phyloP scores from a whole-genome alignment of 1,140 invertebrate genomes.

The Trichonephila clavipes region DNA sequence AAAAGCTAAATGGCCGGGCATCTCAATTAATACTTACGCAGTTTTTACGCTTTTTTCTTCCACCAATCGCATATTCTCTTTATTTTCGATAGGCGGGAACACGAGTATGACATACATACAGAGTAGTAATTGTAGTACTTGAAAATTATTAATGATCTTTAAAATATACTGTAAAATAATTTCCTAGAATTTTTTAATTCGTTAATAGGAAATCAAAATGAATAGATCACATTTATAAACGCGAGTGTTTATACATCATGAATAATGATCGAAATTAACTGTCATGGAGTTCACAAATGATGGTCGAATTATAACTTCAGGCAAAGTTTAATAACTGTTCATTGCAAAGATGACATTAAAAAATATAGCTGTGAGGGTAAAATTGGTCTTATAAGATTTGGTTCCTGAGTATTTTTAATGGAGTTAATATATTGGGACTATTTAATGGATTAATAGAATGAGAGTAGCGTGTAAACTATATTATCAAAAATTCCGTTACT shows the following conservation, averaged over 20 bases:
- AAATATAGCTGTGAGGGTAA: neutral
- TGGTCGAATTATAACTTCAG: neutral
- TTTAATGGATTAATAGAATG: neutral
- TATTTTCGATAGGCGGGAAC: neutral
- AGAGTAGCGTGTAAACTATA: too few species aligned
- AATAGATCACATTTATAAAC: neutral
- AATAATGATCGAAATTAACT: neutral
- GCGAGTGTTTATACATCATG: neutral
- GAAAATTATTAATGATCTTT: neutral
- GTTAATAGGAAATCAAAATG: neutral
- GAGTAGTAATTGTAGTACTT: neutral
- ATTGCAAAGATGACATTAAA: neutral
- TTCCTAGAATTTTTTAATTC: neutral
- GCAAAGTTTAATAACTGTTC: neutral
- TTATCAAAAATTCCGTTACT: too few species aligned
- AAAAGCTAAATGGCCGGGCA: neutral
- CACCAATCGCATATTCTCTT: neutral
- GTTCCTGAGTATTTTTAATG: neutral
- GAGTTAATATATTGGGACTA: neutral
- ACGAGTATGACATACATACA: neutral
- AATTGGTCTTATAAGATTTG: neutral
- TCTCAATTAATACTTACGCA: constrained; percentile 11
- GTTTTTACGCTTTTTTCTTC: neutral
- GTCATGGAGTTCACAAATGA: neutral
- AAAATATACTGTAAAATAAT: neutral